phyloP scores from a whole-genome alignment of 2,113 vertebrate species.

The Platanista minor region DNA sequence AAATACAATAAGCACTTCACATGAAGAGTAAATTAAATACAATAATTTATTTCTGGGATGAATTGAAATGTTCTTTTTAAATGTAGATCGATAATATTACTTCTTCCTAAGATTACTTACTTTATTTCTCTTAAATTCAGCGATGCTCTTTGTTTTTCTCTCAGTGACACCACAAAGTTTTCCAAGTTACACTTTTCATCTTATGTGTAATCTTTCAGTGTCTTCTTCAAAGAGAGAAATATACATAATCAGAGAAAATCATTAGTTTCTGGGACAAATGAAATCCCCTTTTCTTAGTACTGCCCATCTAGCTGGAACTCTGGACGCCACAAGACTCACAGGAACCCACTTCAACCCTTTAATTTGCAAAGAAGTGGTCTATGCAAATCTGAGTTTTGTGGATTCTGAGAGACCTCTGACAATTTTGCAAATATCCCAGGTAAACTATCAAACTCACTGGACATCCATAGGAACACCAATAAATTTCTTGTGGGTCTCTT shows the following conservation, averaged over 20 bases:
- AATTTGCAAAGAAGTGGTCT: background rate
- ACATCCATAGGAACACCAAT: background rate
- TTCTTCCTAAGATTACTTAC: background rate
- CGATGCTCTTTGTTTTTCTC: background rate
- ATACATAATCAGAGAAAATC: background rate
- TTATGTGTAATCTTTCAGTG: background rate
- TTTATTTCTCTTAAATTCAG: background rate
- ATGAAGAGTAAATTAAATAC: background rate
- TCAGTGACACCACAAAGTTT: background rate
- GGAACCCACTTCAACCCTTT: background rate
- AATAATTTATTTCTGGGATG: background rate
- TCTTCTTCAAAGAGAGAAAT: background rate
- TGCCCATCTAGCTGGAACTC: background rate
- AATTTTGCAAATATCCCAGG: slow-evolving; percentile 34
- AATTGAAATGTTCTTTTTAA: background rate
- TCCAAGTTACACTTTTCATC: background rate
- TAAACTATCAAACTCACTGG: slow-evolving; percentile 42
- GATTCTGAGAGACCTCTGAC: background rate
- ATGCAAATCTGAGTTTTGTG: slow-evolving; percentile 37
- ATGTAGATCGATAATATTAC: background rate
- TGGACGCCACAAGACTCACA: background rate
- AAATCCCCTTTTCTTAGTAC: background rate
- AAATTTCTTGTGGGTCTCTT: slow-evolving; percentile 40
- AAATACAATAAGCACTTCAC: background rate
- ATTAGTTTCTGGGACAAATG: background rate